A percentile compares a stretch with the other conserved stretches of the same genome.
phyloP scores from a whole-genome alignment of 2,888 invertebrate species.

The Cremastinae sp. region DNA sequence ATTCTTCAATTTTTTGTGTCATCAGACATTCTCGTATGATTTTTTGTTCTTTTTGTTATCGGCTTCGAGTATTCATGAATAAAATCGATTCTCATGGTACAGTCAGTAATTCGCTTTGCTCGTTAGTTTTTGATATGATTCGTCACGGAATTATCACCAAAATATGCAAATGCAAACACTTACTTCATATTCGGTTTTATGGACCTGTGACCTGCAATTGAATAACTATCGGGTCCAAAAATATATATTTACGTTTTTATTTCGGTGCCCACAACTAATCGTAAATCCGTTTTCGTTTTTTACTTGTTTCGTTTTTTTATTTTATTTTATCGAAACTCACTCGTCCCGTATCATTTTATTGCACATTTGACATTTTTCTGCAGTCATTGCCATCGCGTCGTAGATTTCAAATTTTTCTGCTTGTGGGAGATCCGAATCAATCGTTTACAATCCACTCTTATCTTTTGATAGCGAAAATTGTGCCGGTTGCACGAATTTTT shows the following conservation, averaged over 20 bases:
- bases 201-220: constrained; percentile 37
- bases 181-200: constrained; percentile 35
- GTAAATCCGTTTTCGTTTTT: constrained; percentile 30
- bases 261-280: constrained; percentile 7
- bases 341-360: constrained; percentile 56
- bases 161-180: constrained; percentile 45
- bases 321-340: not conserved
- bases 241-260: constrained; percentile 9
- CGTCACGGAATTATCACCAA: constrained; percentile 28
- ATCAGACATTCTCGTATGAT: not conserved
- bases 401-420: constrained; percentile 16
- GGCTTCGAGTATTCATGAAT: not conserved
- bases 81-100: not conserved
- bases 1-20: no score
- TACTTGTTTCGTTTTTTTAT: constrained; percentile 6
- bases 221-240: constrained; percentile 37
- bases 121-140: constrained; percentile 57
- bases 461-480: constrained; percentile 1
- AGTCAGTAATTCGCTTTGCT: constrained; percentile 24
- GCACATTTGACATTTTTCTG: constrained; percentile 55
- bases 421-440: constrained; percentile 34
- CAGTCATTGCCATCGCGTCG: constrained; percentile 25
- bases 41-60: no score
- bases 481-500: not conserved
- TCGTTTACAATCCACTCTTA: constrained; percentile 33